A percentile compares a stretch with the other conserved stretches of the same genome.
Conservation (phyloP, 2,113 vertebrate genomes). For the Chelonoidis abingdonii region DNA sequence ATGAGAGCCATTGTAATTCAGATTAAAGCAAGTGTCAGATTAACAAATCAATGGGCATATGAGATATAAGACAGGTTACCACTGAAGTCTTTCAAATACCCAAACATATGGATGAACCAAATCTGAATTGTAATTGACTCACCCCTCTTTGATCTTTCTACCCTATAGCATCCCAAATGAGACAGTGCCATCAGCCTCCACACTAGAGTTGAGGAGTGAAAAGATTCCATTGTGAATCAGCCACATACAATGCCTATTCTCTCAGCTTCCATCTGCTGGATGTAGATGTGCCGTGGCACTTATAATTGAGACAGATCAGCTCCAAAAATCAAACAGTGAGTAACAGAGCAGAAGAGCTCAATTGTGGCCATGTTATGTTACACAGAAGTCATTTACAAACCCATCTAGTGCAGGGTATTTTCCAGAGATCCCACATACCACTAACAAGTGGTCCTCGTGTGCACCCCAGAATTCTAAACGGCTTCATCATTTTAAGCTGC, state of each 20-base stretch:
- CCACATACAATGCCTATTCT: conserved; percentile 36
- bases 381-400: accelerated
- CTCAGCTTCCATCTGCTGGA: neutral
- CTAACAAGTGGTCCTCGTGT: neutral
- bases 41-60: conserved; percentile 61
- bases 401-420: accelerated
- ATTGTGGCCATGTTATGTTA: accelerated
- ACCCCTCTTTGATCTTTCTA: conserved; percentile 66
- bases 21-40: conserved; percentile 71
- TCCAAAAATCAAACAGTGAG: neutral
- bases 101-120: conserved; percentile 66
- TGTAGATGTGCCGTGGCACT: neutral
- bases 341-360: neutral
- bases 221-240: conserved; percentile 20
- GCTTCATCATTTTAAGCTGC: neutral
- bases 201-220: neutral
- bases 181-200: neutral
- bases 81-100: conserved; percentile 61
- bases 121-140: conserved; percentile 59
- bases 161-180: conserved; percentile 52
- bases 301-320: neutral
- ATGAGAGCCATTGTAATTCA: conserved; percentile 68
- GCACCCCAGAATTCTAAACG: neutral
- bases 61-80: conserved; percentile 34
- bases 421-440: neutral